phyloP scores from a whole-genome alignment of 2,797 vertebrate species.

The Melanotaenia parkinsoni region DNA sequence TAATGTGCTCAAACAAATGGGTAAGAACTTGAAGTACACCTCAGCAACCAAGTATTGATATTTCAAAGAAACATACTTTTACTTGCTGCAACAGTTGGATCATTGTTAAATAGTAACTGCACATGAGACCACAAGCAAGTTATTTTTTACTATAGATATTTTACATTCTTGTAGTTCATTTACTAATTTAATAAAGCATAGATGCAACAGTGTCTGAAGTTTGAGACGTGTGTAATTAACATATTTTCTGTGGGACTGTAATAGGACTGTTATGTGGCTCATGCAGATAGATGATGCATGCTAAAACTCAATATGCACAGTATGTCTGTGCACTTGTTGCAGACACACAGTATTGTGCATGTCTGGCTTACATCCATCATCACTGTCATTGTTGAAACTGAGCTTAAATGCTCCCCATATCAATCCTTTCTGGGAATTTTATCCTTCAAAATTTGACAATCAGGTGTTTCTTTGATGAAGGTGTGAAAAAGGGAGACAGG shows the following conservation, averaged over 20 bases:
- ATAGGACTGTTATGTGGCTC: neutral
- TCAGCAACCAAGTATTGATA: too few relatives aligned
- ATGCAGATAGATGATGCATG: constrained; percentile 1
- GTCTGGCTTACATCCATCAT: neutral
- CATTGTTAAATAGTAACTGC: too few relatives aligned
- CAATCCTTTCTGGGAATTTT: neutral
- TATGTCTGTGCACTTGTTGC: neutral
- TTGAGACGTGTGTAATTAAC: neutral
- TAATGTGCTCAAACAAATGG: constrained; percentile 83
- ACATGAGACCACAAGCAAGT: too few relatives aligned
- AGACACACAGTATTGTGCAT: neutral
- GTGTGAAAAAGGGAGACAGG: constrained; percentile 83
- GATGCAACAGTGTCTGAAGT: neutral
- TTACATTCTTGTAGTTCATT: neutral
- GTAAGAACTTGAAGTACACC: constrained; percentile 61
- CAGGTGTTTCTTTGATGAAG: constrained; percentile 9
- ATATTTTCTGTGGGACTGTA: neutral
- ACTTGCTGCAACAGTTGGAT: neutral
- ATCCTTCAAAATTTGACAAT: neutral
- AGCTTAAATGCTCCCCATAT: neutral
- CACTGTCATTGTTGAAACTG: neutral
- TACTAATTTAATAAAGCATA: neutral
- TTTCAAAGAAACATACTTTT: too few relatives aligned
- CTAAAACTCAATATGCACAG: neutral
- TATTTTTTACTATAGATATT: too few relatives aligned